Conservation (phyloP, 2,888 invertebrate species). For the Melinaea menophilus region DNA sequence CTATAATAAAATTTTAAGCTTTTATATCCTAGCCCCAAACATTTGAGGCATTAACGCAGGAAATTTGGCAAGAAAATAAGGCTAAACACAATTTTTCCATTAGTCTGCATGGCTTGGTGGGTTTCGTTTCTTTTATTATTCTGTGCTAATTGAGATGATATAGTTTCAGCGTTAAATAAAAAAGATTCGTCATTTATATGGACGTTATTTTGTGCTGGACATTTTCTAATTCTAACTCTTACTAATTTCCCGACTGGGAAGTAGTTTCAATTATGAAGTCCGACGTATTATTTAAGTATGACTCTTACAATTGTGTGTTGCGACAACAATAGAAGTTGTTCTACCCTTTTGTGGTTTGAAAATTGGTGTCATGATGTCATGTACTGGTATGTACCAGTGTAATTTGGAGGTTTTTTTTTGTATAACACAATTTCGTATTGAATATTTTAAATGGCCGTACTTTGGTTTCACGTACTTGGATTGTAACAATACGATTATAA, state of each 20-base stretch:
- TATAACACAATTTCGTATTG: constrained; percentile 11
- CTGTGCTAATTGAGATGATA: too few relatives aligned
- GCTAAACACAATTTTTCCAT: constrained; percentile 8
- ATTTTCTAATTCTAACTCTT: neutral
- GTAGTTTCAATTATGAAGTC: constrained; percentile 25
- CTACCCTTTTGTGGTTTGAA: constrained; percentile 26
- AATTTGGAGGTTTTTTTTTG: constrained; percentile 31
- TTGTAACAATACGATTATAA: neutral
- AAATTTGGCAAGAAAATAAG: constrained; percentile 16
- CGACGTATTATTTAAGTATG: constrained; percentile 19
- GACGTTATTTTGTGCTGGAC: neutral
- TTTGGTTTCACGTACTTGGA: constrained; percentile 2
- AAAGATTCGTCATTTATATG: neutral
- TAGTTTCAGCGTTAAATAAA: too few relatives aligned
- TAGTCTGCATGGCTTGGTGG: neutral
- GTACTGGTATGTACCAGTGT: too few relatives aligned
- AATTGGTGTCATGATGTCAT: constrained; percentile 31
- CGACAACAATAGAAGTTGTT: constrained; percentile 20
- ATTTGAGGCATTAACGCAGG: constrained; percentile 23
- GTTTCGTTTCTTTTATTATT: too few relatives aligned
- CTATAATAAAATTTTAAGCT: constrained; percentile 32
- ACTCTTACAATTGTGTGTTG: constrained; percentile 17
- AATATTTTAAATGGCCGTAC: constrained; percentile 15
- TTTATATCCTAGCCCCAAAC: constrained; percentile 31
- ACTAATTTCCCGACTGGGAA: constrained; percentile 5